phyloP scores from a whole-genome alignment of 1,140 invertebrate species.

The Euura lappo region DNA sequence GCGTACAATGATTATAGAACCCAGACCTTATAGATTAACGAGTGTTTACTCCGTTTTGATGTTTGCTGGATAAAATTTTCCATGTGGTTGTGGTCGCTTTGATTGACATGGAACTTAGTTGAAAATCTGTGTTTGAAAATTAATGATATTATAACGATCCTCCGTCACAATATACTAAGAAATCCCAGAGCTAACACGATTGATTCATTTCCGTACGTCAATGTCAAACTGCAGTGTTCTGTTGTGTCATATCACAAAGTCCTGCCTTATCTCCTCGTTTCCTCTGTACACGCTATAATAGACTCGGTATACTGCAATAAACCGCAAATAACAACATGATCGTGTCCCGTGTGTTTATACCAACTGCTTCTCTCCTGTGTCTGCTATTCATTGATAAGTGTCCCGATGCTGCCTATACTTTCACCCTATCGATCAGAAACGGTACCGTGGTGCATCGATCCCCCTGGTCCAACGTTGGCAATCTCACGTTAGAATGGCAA shows the following conservation, averaged over 20 bases:
- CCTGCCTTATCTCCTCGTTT: background rate
- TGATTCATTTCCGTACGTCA: background rate
- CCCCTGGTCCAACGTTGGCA: background rate
- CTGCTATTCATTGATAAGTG: background rate
- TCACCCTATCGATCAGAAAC: background rate
- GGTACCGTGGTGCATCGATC: background rate
- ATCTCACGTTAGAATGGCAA: conserved; percentile 4
- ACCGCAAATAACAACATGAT: background rate
- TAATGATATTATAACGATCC: too few species aligned
- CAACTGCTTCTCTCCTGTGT: background rate
- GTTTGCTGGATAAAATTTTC: too few species aligned
- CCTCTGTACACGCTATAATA: background rate
- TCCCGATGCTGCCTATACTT: background rate
- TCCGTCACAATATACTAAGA: background rate
- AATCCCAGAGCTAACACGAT: background rate
- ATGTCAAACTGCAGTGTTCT: background rate
- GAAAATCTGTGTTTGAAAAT: too few species aligned
- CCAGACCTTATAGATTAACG: too few species aligned
- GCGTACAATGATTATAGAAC: too few species aligned
- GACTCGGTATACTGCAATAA: background rate
- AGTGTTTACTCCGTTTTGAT: too few species aligned
- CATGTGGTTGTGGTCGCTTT: too few species aligned
- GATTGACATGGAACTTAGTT: too few species aligned
- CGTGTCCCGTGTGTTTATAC: background rate
- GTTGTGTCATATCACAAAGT: background rate